Evolutionary conservation across 2,113 vertebrate genomes (phyloP).

Genomic region (Phasianus colchicus): DNA sequence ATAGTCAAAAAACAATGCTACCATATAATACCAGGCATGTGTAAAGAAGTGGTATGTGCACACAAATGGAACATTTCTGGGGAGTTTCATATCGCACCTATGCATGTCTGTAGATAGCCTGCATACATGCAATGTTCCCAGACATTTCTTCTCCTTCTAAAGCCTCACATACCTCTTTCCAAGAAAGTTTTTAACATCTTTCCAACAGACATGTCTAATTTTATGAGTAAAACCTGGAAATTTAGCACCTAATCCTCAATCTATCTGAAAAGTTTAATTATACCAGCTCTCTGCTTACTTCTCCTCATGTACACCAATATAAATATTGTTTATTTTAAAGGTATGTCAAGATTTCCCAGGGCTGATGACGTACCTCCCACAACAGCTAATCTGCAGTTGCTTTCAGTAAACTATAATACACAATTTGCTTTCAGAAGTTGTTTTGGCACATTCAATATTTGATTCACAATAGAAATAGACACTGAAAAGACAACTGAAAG

Average conservation of each 20-base stretch:
- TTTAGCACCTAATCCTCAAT: background rate
- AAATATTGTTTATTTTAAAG: background rate
- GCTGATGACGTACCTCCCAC: background rate
- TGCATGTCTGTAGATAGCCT: background rate
- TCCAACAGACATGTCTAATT: background rate
- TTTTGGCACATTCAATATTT: background rate
- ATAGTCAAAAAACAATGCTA: background rate
- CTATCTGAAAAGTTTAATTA: background rate
- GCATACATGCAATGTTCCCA: rapidly evolving
- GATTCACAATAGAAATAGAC: background rate
- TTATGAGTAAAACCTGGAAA: background rate
- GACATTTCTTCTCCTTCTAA: background rate
- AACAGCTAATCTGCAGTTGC: too few species aligned
- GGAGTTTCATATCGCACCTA: background rate
- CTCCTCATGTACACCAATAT: background rate
- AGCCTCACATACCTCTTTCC: rapidly evolving
- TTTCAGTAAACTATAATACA: background rate
- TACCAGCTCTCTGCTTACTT: background rate
- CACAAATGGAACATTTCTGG: background rate
- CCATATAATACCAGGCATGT: background rate
- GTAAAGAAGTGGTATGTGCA: background rate
- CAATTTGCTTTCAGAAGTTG: background rate
- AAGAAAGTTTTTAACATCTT: background rate
- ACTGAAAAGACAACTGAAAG: background rate
- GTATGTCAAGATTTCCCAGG: background rate